Percentiles rank a stretch among this genome's conserved stretches.
phyloP scores from a whole-genome alignment of 2,113 vertebrate genomes.

The Corythoichthys haematopterus region DNA sequence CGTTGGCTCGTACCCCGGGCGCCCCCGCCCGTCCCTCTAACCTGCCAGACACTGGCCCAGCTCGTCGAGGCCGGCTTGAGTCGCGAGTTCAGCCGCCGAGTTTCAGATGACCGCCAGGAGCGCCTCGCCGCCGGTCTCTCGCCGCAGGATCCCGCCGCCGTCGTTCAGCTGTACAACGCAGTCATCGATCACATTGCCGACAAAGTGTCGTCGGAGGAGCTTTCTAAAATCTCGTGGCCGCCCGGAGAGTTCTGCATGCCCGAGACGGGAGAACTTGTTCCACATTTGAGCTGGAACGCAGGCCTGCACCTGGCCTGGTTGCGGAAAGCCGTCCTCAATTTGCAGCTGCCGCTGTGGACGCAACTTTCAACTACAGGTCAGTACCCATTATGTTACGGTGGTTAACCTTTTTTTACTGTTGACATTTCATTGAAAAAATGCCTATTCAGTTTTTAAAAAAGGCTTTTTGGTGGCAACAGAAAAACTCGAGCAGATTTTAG shows the following conservation, averaged over 20 bases:
- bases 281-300: constrained; percentile 83
- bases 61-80: constrained; percentile 79
- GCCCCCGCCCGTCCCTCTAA: constrained; percentile 67
- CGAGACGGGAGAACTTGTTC: constrained; percentile 72
- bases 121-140: constrained; percentile 65
- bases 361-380: constrained; percentile 71
- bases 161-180: constrained; percentile 83
- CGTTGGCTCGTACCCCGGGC: constrained; percentile 79
- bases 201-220: constrained; percentile 72
- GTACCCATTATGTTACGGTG: neutral
- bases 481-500: too few species aligned
- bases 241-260: constrained; percentile 78
- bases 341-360: constrained; percentile 84
- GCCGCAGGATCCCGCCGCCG: constrained; percentile 71
- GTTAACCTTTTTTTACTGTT: too few species aligned
- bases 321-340: constrained; percentile 76
- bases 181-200: constrained; percentile 78
- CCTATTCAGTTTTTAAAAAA: too few species aligned
- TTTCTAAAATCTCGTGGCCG: constrained; percentile 85
- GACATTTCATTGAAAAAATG: too few species aligned
- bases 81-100: constrained; percentile 76
- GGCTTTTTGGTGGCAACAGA: too few species aligned
- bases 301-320: constrained; percentile 82
- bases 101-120: constrained; percentile 76
- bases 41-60: constrained; percentile 81